Base-by-base conservation (phyloP, 2,888 invertebrate species). In the Dynastes tityus region DNA sequence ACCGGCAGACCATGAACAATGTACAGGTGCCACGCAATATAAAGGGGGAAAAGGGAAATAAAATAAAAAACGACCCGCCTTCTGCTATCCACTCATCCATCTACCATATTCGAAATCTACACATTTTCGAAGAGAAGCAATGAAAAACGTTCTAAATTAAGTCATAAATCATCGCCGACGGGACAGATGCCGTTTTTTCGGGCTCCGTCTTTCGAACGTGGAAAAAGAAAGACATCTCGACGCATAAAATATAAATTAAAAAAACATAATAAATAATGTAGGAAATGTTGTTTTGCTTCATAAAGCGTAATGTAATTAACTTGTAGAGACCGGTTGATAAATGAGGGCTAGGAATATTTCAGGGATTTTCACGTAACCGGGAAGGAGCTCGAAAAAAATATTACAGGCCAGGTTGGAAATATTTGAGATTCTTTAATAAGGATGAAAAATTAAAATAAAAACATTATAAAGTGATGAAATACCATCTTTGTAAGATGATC, bases 141-240 rank as follows among this genome's bases (percentile, higher is more conserved):
- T 68, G 68, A 68, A 68, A 68, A 68, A 22, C 68, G 40, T 51
- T 68, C 68, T 68, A 68, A 68, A 68, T 68, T 68, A 68, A 68
- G 51, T 68, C 68, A 53, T 68, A 68, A 68, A 68, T 68, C 68
- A 68, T 68, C 27, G n/a, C 68, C 68, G 49, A 51, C 13, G 29
- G 51, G 68, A 29, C 63, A 32, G 68, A 68, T 68, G 51, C 51
- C 9, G 8, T 51, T 68, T 51, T 51, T 68, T 68, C 51, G 4
- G 22, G 8, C 16, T 53, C n/a, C 55, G 22, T 22, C 22, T 68
- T 68, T 29, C 51, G 68, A 51, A 51, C 22, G 22, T 3, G 55
- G 22, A 22, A 9, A 27, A 45, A 45, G 51, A 49, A 51, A 68
- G 22, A 68, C 68, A 49, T 68, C 29, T 68, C 51, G 27, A 11